These are phyloP conservation scores for Machaerirhynchus nigripectus DNA, from an alignment of 2,113 vertebrate genomes.

Conservation along the genomic window DNA sequence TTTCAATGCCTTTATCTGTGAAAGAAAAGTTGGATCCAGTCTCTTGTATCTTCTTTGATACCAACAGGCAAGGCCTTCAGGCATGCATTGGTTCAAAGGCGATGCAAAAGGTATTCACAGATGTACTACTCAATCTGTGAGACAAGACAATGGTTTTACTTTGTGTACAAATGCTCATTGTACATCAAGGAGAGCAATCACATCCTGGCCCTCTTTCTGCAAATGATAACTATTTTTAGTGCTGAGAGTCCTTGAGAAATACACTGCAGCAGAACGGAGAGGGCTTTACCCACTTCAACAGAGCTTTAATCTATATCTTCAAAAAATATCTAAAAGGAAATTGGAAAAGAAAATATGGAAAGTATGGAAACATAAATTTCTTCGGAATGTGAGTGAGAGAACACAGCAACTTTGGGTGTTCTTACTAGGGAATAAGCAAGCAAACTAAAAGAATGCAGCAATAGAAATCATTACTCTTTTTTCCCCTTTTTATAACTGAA, in stretches of 20 bases:
- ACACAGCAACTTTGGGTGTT: neutral
- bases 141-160: neutral
- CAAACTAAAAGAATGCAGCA: neutral
- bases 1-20: neutral
- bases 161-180: neutral
- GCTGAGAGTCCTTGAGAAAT: neutral
- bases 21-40: conserved; percentile 14
- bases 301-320: neutral
- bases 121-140: neutral
- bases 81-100: conserved; percentile 12
- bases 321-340: too few relatives aligned
- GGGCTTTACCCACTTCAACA: neutral
- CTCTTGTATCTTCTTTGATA: neutral
- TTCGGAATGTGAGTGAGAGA: neutral
- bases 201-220: neutral
- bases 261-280: neutral
- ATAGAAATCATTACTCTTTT: neutral
- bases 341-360: too few relatives aligned
- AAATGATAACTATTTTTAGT: neutral
- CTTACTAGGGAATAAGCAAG: neutral
- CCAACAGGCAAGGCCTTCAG: neutral
- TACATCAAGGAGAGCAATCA: neutral
- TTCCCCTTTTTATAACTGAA: neutral
- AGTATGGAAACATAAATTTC: neutral
- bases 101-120: neutral